Evolutionary conservation across 1,140 invertebrate genomes (phyloP).

Genomic region (Papilio aristodemus): DNA sequence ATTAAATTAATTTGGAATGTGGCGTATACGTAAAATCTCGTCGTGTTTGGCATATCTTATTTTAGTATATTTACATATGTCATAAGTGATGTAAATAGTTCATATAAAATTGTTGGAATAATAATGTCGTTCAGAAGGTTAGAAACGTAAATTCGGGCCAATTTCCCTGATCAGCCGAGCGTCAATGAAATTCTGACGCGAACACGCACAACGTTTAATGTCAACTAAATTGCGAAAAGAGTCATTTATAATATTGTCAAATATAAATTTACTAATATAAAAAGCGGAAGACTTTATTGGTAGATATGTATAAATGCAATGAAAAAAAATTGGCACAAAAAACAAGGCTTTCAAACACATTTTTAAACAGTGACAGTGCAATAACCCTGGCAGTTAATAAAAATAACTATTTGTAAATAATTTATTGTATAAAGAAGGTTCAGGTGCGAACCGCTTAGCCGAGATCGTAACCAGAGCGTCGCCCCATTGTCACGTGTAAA

Average conservation of each 20-base stretch:
- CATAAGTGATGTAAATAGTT: background rate
- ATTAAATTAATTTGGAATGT: too few species aligned
- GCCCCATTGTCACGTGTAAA: constrained; percentile 24
- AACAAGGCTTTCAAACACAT: too few species aligned
- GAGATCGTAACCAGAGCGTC: constrained; percentile 24
- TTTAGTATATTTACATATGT: too few species aligned
- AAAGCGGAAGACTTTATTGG: too few species aligned
- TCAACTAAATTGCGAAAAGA: constrained; percentile 3
- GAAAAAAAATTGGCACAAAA: too few species aligned
- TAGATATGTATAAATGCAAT: too few species aligned
- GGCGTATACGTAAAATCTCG: too few species aligned
- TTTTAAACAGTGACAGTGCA: background rate
- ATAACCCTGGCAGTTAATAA: background rate
- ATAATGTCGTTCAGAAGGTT: background rate
- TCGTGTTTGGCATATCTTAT: too few species aligned
- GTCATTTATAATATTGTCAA: too few species aligned
- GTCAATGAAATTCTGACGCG: background rate
- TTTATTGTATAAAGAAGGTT: constrained; percentile 23
- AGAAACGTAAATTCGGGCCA: constrained; percentile 14
- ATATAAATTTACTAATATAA: too few species aligned
- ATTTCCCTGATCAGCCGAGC: constrained; percentile 20
- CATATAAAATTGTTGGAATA: background rate
- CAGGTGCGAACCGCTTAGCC: constrained; percentile 1
- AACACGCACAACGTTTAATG: background rate
- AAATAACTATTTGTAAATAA: constrained; percentile 11